Base-by-base conservation (phyloP, 2,113 vertebrate genomes). In the Camarhynchus parvulus region DNA sequence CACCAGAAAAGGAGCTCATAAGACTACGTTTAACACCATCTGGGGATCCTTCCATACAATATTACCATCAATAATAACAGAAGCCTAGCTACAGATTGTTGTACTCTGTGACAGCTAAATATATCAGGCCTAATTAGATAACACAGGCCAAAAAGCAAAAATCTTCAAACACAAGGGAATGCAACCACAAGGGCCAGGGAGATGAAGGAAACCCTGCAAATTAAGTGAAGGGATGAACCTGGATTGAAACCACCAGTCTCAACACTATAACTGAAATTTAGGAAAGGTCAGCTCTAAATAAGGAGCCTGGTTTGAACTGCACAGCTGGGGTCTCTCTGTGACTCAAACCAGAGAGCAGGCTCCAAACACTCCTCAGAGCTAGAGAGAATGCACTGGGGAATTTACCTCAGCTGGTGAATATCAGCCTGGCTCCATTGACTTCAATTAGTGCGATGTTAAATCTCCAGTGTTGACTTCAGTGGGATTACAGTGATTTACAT, bases 401-500 rank as follows among this genome's bases (percentile, higher is more conserved):
- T 93, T 96, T 96, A 94, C 83, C 95, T 94, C 95, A 96, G 96
- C 95, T 96, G 94, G 94, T 97, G 46, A 78, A 20, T 62, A 94
- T 95, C 95, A 97, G 92, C 61, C 86, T 89, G 87, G 95, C 94
- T 89, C 92, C 92, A 96, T 79, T 96, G 93, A 91, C 92, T 96
- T 95, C 93, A 97, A 94, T 96, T 97, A 97, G 81, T 27, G 11
- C 58, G 88, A 93, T 89, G 93, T 90, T 96, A 96, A 95, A 95
- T 91, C 93, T 82, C 58, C 80, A 50, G 69, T 68, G 89, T 93
- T 93, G 95, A 93, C 73, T 97, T 95, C 96, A 92, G 68, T 93
- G 92, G 77, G 95, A 96, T 97, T 97, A 96, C 93, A 89, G 67
- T 96, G 95, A 96, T 96, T 89, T 96, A 96, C 83, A 92, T 95